A percentile compares a stretch with the other conserved stretches of the same genome.
phyloP scores from a whole-genome alignment of 2,888 invertebrate genomes.

The Dynastes maya region DNA sequence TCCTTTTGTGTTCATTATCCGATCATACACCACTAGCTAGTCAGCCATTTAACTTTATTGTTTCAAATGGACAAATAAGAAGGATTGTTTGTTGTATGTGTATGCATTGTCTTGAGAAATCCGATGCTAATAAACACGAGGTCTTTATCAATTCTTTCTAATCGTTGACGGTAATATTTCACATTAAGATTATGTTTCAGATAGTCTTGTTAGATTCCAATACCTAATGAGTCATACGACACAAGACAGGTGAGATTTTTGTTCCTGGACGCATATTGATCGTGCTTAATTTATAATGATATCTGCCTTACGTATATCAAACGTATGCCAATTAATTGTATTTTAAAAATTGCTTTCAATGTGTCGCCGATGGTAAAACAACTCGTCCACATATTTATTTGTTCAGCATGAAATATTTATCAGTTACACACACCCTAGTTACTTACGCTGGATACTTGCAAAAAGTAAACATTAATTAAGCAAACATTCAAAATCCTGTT shows the following conservation, averaged over 20 bases:
- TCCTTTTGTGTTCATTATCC: constrained; percentile 26
- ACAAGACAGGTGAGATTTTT: neutral
- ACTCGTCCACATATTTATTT: too few species aligned
- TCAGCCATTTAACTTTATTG: constrained; percentile 10
- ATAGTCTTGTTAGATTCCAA: neutral
- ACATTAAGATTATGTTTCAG: neutral
- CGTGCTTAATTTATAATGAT: too few species aligned
- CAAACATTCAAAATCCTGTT: too few species aligned
- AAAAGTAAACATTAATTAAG: too few species aligned
- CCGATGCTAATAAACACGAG: constrained; percentile 26
- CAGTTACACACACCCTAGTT: too few species aligned
- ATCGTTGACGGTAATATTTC: constrained; percentile 21
- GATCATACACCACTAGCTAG: neutral
- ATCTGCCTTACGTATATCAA: too few species aligned
- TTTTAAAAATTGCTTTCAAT: too few species aligned
- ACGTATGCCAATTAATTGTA: too few species aligned
- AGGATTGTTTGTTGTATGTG: neutral
- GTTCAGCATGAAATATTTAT: too few species aligned
- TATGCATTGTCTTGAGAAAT: constrained; percentile 1
- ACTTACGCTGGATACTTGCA: too few species aligned
- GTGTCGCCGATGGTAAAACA: too few species aligned
- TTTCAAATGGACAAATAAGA: constrained; percentile 12
- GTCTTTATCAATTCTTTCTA: constrained; percentile 19
- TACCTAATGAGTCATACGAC: neutral
- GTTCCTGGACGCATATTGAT: neutral